Evolutionary conservation across 2,888 invertebrate genomes (phyloP), one percentile per base, ranked within the genome.

Genomic region (Drosophila fulvimacula): DNA sequence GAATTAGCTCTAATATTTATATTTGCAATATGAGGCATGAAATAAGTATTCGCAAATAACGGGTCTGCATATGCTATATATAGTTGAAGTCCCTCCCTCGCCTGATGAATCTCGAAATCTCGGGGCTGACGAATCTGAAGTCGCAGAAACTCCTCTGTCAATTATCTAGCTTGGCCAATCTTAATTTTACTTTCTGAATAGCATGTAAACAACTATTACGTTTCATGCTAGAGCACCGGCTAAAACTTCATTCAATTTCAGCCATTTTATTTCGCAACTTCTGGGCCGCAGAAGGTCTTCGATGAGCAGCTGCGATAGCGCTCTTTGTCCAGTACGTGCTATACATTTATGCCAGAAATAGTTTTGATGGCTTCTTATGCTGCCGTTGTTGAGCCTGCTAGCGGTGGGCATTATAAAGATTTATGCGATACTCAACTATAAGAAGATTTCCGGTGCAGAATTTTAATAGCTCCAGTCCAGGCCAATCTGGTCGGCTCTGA

Each of bases 371-470:
- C 34, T 51, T 27, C 17, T 44, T 36, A 34, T 49, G 32, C 19
- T 15, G 32, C 32, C 11, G n/a, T 13, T 10, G 24, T 17, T 17
- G 46, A 17, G 17, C 11, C 17, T 21, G 46, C 48, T 17, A 24
- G 38, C 19, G 11, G 17, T 13, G 15, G 30, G 46, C 21, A 32
- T 44, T 57, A 34, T 51, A 38, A 15, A 41, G 39, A 39, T 53
- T 39, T 38, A 61, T 46, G 30, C 17, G 27, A 17, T 4, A 15
- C 42, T 67, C 42, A 5, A 24, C 24, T 3, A 15, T 41, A 36
- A 34, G 19, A 32, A 53, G 30, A 68, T 53, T 65, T 65, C 69
- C 68, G 68, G 30, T 44, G n/a, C 32, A 52, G 30, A 52, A 11
- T 52, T 44, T 51, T 24, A 32, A 44, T 38, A 30, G 52, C 41